Conservation (phyloP, 92 coral and sea anemone species). For the Siderastrea radians region DNA sequence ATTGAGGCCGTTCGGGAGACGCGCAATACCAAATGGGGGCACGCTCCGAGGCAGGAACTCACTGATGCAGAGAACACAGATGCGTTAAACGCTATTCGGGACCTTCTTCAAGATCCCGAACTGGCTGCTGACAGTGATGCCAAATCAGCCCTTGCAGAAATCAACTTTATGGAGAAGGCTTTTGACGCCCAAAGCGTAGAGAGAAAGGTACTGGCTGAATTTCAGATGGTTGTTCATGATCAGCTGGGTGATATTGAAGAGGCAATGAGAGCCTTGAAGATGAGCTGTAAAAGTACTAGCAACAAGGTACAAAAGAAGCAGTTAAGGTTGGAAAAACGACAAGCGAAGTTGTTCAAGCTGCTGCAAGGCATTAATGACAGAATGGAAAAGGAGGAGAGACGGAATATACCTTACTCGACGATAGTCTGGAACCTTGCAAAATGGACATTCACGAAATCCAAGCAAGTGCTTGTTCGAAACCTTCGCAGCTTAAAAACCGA, state of each 20-base stretch:
- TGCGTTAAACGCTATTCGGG: slow-evolving; percentile 62
- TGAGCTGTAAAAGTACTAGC: neutral
- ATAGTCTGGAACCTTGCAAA: neutral
- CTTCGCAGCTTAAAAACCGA: neutral
- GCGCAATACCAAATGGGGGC: no score
- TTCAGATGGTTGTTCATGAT: neutral
- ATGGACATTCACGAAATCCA: neutral
- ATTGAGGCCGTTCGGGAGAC: slow-evolving; percentile 64
- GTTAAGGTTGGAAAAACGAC: neutral
- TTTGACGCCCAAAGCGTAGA: no score
- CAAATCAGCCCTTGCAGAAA: no score
- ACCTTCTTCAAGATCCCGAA: no score
- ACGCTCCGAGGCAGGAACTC: slow-evolving; percentile 23
- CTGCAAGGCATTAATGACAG: slow-evolving; percentile 9
- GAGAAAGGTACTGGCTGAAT: neutral
- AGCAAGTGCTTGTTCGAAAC: neutral
- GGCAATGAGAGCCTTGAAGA: neutral
- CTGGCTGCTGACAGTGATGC: no score
- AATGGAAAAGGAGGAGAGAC: neutral
- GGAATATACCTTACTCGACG: neutral
- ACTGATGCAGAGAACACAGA: slow-evolving; percentile 46
- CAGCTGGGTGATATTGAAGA: slow-evolving; percentile 4
- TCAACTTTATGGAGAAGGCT: no score
- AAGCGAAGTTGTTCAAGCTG: neutral
- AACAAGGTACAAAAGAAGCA: slow-evolving; percentile 4